Evolutionary conservation across 2,113 vertebrate species (phyloP), one percentile per base, ranked within the genome.

Genomic region (Dunckerocampus dactyliophorus): DNA sequence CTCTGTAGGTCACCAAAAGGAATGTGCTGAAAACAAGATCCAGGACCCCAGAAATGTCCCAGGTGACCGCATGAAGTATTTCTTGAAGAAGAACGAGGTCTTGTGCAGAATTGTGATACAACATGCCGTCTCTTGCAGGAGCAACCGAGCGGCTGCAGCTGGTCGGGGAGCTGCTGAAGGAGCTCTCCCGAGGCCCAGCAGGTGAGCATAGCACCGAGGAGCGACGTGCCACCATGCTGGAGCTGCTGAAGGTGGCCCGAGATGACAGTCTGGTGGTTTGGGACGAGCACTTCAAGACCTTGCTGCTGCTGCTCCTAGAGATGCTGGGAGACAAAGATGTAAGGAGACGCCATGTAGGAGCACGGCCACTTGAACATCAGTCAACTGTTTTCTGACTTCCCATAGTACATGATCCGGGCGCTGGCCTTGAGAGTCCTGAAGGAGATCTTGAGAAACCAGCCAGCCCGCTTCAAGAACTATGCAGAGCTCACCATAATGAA

Each of bases 401-500:
- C 19, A 5, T 74, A 99, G 97, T 92, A 98, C 87, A 95, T 95
- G 1, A 97, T 99, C 85, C 90, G 96, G 77, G 95, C 96, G 0
- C 76, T 99, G 82, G 95, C 96, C 0, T 74, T 99, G 72, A 87
- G 95, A n/a, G 95, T 99, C 22, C 87, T 99, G 50, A 90, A 96
- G 57, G 97, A 99, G 77, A 98, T 99, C 67, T 87, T 99, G 17
- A 91, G 92, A 84, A 98, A 97, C 81, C 97, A 99, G 83, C 97
- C 97, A 0, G 93, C 92, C 1, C 92, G 96, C 71, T 99, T 99
- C 77, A 99, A 98, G 82, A 98, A 99, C 88, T 99, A 99, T 0
- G 97, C 97, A 0, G 97, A 99, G 79, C 63, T 99, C 56, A 99
- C 97, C 15, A 99, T 99, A 86, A 99, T 99, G 95, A 99, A 99